These are phyloP conservation scores for Syngnathus scovelli DNA, from an alignment of 2,113 vertebrate genomes.

Conservation along the genomic window DNA sequence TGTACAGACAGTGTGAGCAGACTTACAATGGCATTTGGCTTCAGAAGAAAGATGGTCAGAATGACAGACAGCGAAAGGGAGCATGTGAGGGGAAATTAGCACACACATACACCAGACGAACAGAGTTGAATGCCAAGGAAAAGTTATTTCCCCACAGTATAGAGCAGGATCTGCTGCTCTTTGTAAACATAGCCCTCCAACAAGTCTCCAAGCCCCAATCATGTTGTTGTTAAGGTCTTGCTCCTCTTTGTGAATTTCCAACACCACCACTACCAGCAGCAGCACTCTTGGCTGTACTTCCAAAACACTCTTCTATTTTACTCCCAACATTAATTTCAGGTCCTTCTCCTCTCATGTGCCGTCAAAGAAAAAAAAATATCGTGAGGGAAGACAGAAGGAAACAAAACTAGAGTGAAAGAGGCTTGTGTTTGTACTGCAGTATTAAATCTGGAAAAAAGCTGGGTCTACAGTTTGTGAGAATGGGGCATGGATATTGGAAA, in stretches of 20 bases:
- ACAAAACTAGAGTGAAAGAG: conserved; percentile 13
- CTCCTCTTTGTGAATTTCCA: conserved; percentile 14
- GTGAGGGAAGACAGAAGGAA: not conserved
- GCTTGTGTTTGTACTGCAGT: conserved; percentile 18
- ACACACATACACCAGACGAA: conserved; percentile 26
- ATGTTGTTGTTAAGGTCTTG: conserved; percentile 24
- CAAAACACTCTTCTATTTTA: conserved; percentile 15
- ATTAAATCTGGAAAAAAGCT: conserved; percentile 28
- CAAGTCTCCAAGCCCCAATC: conserved; percentile 25
- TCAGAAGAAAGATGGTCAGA: conserved; percentile 20
- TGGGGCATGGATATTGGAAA: conserved; percentile 59
- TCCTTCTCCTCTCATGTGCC: conserved; percentile 37
- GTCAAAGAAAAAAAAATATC: conserved; percentile 14
- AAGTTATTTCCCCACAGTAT: conserved; percentile 12
- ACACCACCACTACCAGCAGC: conserved; percentile 3
- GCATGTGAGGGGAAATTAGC: not conserved
- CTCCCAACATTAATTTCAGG: conserved; percentile 42
- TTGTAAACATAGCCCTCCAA: conserved; percentile 2
- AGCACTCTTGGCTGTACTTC: conserved; percentile 8
- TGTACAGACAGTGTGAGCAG: conserved; percentile 54
- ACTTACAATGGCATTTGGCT: conserved; percentile 49
- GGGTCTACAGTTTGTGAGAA: conserved; percentile 29
- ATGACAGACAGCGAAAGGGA: not conserved
- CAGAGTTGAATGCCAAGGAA: conserved; percentile 39
- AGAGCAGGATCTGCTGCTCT: conserved; percentile 3